A percentile compares a stretch with the other conserved stretches of the same genome.
Conservation (phyloP, 2,113 vertebrate genomes). For the Corapipo altera region DNA sequence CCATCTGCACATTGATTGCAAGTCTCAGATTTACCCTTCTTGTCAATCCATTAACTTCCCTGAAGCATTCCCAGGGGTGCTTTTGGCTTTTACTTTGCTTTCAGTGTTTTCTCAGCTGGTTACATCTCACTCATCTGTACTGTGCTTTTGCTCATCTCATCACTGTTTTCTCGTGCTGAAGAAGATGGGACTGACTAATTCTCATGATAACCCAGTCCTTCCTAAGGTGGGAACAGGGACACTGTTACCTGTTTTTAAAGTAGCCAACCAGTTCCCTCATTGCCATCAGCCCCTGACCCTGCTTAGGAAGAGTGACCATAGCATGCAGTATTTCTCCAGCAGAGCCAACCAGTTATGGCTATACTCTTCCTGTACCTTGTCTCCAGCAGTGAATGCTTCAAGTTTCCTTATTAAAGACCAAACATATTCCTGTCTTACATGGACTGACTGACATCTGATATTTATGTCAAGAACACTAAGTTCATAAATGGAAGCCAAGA, state of each 20-base stretch:
- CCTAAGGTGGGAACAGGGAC: background rate
- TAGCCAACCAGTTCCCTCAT: background rate
- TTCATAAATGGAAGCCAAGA: background rate
- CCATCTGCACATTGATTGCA: background rate
- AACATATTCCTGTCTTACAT: background rate
- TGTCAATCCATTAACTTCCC: background rate
- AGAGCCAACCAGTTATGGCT: background rate
- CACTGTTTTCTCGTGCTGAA: background rate
- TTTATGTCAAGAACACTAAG: background rate
- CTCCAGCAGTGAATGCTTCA: background rate
- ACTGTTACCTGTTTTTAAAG: background rate
- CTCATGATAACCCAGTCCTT: background rate
- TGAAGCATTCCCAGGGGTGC: background rate
- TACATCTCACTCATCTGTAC: background rate
- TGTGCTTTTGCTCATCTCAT: background rate
- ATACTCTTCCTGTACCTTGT: background rate
- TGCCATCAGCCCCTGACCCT: fast-evolving
- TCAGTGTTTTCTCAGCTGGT: background rate
- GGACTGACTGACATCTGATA: background rate
- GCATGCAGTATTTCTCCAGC: too few relatives aligned
- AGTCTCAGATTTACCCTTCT: background rate
- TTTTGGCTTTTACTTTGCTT: background rate
- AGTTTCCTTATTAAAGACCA: background rate
- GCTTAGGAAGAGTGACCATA: background rate
- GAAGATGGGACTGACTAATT: background rate